Percentiles rank a stretch among this genome's conserved stretches.
phyloP scores from a whole-genome alignment of 2,888 invertebrate genomes.

The Eupithecia inturbata region DNA sequence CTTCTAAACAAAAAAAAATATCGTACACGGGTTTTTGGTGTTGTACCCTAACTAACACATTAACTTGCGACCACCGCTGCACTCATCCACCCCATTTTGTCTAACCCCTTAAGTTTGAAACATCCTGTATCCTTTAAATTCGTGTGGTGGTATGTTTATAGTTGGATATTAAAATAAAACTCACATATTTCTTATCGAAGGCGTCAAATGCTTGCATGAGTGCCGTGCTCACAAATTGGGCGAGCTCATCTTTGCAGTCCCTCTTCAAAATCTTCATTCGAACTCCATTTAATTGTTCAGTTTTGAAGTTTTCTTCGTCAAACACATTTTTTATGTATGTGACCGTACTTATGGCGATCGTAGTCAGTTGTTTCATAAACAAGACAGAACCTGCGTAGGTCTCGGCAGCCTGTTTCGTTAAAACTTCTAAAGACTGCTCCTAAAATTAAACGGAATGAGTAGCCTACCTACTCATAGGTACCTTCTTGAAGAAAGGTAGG shows the following conservation, averaged over 20 bases:
- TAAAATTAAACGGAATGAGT: slow-evolving; percentile 36
- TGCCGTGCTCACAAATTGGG: slow-evolving; percentile 67
- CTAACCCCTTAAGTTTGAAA: too few species aligned
- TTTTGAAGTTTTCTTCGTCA: slow-evolving; percentile 62
- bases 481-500: too few species aligned
- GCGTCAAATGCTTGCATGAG: slow-evolving; percentile 72
- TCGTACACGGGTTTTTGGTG: too few species aligned
- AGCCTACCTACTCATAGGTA: too few species aligned
- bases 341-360: slow-evolving; percentile 68
- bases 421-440: slow-evolving; percentile 59
- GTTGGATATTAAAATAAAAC: slow-evolving; percentile 36
- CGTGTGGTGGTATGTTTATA: too few species aligned
- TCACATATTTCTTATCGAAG: slow-evolving; percentile 76
- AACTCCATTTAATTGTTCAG: slow-evolving; percentile 62
- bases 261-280: slow-evolving; percentile 65
- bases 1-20: too few species aligned
- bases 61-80: too few species aligned
- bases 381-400: slow-evolving; percentile 69
- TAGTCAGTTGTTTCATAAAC: slow-evolving; percentile 74
- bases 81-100: too few species aligned
- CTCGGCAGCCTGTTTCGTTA: slow-evolving; percentile 65
- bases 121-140: too few species aligned
- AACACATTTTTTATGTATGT: slow-evolving; percentile 66
- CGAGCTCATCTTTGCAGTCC: slow-evolving; percentile 64
- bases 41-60: too few species aligned